A percentile compares a stretch with the other conserved stretches of the same genome.
phyloP scores from a whole-genome alignment of 2,888 invertebrate genomes.

The Polietes domitor region DNA sequence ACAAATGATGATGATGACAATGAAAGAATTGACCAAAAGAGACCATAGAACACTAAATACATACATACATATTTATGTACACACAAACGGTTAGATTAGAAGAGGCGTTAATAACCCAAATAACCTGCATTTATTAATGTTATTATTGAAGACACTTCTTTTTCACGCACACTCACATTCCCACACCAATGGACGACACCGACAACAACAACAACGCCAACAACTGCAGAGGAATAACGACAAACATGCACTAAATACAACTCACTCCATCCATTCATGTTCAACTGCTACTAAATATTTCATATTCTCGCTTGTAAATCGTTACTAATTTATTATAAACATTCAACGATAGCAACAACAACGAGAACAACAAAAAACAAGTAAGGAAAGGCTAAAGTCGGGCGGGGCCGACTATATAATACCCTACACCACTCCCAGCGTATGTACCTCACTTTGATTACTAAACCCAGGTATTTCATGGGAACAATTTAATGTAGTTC shows the following conservation, averaged over 20 bases:
- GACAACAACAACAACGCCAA: not conserved
- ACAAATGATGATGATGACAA: too few relatives aligned
- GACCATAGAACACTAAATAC: too few relatives aligned
- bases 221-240: not conserved
- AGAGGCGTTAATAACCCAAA: constrained; percentile 57
- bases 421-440: too few relatives aligned
- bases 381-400: too few relatives aligned
- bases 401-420: too few relatives aligned
- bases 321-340: constrained; percentile 41
- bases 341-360: constrained; percentile 24
- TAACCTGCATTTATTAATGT: constrained; percentile 48
- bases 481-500: too few relatives aligned
- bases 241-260: constrained; percentile 29
- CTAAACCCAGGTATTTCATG: too few relatives aligned
- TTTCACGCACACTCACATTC: not conserved
- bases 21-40: too few relatives aligned
- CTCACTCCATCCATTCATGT: constrained; percentile 4
- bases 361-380: too few relatives aligned
- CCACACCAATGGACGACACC: not conserved
- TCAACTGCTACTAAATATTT: not conserved
- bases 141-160: not conserved
- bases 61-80: too few relatives aligned
- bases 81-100: constrained; percentile 18
- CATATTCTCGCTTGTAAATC: constrained; percentile 32
- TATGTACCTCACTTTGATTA: too few relatives aligned